phyloP scores from a whole-genome alignment of 2,113 vertebrate species.

The Pungitius pungitius region DNA sequence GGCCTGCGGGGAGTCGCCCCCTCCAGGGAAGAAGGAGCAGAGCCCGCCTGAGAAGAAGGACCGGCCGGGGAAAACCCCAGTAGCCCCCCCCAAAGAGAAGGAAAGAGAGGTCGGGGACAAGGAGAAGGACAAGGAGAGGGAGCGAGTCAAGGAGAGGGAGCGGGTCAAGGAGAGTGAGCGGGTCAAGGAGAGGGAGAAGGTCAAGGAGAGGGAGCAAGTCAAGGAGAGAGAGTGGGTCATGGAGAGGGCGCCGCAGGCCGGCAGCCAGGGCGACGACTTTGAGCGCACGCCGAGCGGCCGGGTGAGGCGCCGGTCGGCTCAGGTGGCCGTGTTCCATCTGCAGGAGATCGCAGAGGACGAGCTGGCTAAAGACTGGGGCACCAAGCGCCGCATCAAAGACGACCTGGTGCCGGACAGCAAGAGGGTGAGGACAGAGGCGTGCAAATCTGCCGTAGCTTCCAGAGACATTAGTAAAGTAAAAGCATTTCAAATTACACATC shows the following conservation, averaged over 20 bases:
- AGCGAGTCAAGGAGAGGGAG: slow-evolving; percentile 63
- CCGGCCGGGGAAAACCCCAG: slow-evolving; percentile 53
- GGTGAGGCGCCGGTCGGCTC: slow-evolving; percentile 91
- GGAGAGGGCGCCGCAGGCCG: slow-evolving; percentile 69
- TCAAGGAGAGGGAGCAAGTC: slow-evolving; percentile 64
- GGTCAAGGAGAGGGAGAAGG: slow-evolving; percentile 61
- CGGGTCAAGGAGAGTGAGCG: slow-evolving; percentile 69
- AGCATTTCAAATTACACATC: too few relatives aligned
- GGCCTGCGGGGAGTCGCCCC: slow-evolving; percentile 52
- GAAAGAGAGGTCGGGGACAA: slow-evolving; percentile 61
- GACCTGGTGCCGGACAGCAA: slow-evolving; percentile 96
- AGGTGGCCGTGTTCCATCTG: slow-evolving; percentile 95
- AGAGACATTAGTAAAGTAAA: too few relatives aligned
- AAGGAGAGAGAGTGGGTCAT: slow-evolving; percentile 71
- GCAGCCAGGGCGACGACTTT: slow-evolving; percentile 82
- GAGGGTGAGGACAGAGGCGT: slow-evolving; percentile 81
- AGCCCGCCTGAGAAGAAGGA: slow-evolving; percentile 60
- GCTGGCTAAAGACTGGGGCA: slow-evolving; percentile 92
- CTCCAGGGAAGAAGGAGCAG: slow-evolving; percentile 60
- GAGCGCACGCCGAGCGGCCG: slow-evolving; percentile 94
- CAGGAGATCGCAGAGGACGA: slow-evolving; percentile 97
- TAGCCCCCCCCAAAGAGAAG: slow-evolving; percentile 42
- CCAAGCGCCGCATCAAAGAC: slow-evolving; percentile 93
- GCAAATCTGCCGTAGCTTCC: too few relatives aligned
- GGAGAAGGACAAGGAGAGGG: slow-evolving; percentile 45